Conservation (phyloP, 2,888 invertebrate species). For the Epistrophe grossulariae region DNA sequence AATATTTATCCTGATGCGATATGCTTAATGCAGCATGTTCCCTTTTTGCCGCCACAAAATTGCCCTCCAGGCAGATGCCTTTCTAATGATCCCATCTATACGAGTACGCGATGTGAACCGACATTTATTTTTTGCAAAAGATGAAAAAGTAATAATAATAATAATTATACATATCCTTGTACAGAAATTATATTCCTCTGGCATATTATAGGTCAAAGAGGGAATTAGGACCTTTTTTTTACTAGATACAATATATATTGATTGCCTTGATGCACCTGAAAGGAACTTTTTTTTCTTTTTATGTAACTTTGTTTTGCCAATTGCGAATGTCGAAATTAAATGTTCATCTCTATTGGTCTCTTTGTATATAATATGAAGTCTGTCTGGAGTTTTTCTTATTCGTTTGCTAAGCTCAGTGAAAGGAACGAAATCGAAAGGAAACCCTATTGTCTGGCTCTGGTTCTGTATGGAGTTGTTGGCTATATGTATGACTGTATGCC, state of each 20-base stretch:
- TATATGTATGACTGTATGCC: not conserved
- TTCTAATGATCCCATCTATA: constrained; percentile 54
- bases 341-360: constrained; percentile 41
- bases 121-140: constrained; percentile 29
- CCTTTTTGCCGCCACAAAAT: constrained; percentile 69
- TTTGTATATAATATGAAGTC: constrained; percentile 1
- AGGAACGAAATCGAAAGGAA: constrained; percentile 55
- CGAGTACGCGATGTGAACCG: constrained; percentile 44
- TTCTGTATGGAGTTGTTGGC: constrained; percentile 34
- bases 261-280: constrained; percentile 62
- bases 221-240: constrained; percentile 66
- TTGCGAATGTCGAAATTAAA: constrained; percentile 66
- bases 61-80: constrained; percentile 63
- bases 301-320: constrained; percentile 69
- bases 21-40: not conserved
- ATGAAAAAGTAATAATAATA: constrained; percentile 64
- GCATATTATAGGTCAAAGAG: constrained; percentile 58
- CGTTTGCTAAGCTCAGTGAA: constrained; percentile 17
- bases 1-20: constrained; percentile 25
- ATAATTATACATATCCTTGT: constrained; percentile 43
- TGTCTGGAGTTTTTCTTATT: constrained; percentile 7
- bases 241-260: constrained; percentile 30
- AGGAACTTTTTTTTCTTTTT: constrained; percentile 45
- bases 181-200: constrained; percentile 29
- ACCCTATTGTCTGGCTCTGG: constrained; percentile 67